Percentiles rank a stretch among this genome's conserved stretches.
phyloP scores from a whole-genome alignment of 2,113 vertebrate genomes.

The Noturus placidus region DNA sequence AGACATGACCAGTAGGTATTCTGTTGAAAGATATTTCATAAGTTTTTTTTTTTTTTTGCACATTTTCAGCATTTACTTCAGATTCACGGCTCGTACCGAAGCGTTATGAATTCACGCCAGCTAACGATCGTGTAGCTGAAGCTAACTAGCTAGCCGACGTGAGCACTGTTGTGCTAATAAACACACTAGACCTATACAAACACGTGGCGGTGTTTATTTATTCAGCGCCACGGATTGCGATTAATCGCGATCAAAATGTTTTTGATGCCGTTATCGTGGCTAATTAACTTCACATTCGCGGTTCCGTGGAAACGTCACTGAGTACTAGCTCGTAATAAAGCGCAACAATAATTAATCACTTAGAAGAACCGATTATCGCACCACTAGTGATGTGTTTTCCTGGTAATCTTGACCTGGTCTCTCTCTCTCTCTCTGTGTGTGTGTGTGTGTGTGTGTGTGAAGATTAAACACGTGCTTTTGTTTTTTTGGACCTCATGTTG shows the following conservation, averaged over 20 bases:
- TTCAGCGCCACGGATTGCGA: neutral
- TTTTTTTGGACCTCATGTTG: neutral
- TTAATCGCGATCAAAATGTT: neutral
- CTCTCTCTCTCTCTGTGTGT: too few species aligned
- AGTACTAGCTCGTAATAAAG: neutral
- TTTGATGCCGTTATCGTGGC: neutral
- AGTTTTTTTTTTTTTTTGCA: too few species aligned
- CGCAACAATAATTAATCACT: neutral
- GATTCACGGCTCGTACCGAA: too few species aligned
- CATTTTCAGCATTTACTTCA: neutral
- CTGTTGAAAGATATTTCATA: neutral
- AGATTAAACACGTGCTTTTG: too few species aligned
- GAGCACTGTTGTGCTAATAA: neutral
- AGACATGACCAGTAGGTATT: slow-evolving; percentile 23
- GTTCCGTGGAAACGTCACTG: neutral
- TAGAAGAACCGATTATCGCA: neutral
- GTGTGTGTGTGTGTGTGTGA: neutral
- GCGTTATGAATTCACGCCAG: too few species aligned
- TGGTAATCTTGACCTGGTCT: neutral
- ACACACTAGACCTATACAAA: too few species aligned
- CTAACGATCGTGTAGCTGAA: neutral
- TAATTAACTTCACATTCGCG: too few species aligned
- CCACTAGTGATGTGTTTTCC: neutral
- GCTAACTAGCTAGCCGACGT: neutral
- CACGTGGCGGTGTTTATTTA: too few species aligned